Base-by-base conservation (phyloP, 2,797 vertebrate genomes). In the Coendou prehensilis region DNA sequence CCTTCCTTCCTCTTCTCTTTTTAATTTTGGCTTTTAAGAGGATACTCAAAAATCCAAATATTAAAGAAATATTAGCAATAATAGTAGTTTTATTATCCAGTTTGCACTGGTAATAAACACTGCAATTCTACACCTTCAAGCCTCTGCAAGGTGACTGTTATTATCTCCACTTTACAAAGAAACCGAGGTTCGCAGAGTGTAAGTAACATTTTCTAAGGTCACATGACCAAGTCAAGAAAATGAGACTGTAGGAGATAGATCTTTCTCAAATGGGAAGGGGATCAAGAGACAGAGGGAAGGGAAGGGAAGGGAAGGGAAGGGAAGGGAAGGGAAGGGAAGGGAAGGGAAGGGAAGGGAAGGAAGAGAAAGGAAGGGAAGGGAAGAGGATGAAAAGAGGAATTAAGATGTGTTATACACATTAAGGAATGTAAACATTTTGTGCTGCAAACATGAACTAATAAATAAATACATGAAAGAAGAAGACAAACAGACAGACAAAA, bases 1-100 rank as follows among this genome's bases (percentile, higher is more conserved):
- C 10, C 10, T 37, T n/a, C 4, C 10, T 37, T n/a, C 5, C 17
- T 85, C 81, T 37, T 84, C 6, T 52, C 8, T 86, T 92, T 81
- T 67, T 52, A 57, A 95, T 84, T 87, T 64, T 50, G 11, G 20
- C 17, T 61, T 94, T 94, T 87, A 64, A 94, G 83, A 75, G 47
- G 50, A 93, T 37, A 84, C 41, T 71, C 17, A 87, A 73, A 94
- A 88, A 28, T 80, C 28, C 57, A 95, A 89, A 85, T 93, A 94
- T 75, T 93, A 22, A 95, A 95, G 75, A 92, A 89, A 79, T 61
- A 45, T 10, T 84, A 92, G 37, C 3, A 90, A 57, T 26, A 80
- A 37, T 52, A 76, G 61, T 54, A 56, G 73, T 59, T 94, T 33
- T 52, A 87, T 92, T 85, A 76, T 80, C n/a, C 59, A 28, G 26